Evolutionary conservation across 2,797 vertebrate genomes (phyloP), one percentile per base, ranked within the genome.

Genomic region (Babyrousa celebensis): DNA sequence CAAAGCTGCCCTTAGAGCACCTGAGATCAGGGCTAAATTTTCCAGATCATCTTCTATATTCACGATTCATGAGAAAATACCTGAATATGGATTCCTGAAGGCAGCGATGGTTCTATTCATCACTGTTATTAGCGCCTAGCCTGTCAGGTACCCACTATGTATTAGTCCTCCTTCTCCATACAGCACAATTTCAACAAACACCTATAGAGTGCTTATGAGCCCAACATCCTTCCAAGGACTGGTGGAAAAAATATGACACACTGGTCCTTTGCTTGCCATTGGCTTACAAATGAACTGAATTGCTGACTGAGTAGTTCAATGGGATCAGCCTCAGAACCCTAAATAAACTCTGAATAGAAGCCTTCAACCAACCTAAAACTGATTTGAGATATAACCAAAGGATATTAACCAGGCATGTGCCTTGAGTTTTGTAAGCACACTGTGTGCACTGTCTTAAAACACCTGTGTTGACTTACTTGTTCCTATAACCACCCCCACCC

Each of bases 281-380:
- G n/a, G 17, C 71, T 90, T 54, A 85, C 14, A 77, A 63, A 84
- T 36, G 40, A 29, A 48, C 3, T 84, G 93, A 86, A 54, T 15
- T 78, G 27, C 67, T 75, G 43, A 40, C 63, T 96, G 25, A 72
- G 27, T 74, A 1, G 10, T 93, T 89, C 65, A 54, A 80, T 12
- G n/a, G 27, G 48, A 80, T 79, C 23, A 67, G 36, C 23, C 48
- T 85, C 70, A 71, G 54, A 79, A 75, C 48, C 11, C 23, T 25
- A 43, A 15, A 40, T 17, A 40, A 25, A 56, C 56, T 94, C 94
- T 56, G 12, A 93, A 94, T 72, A 68, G 32, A 80, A 93, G 21
- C 32, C 17, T 94, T 70, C 14, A 84, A 52, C 80, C 54, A 40
- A 87, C 5, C 40, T 14, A 80, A 82, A 84, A 8, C 6, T 74